Evolutionary conservation across 2,797 vertebrate genomes (phyloP).

Genomic region (Clarias laeviceps): DNA sequence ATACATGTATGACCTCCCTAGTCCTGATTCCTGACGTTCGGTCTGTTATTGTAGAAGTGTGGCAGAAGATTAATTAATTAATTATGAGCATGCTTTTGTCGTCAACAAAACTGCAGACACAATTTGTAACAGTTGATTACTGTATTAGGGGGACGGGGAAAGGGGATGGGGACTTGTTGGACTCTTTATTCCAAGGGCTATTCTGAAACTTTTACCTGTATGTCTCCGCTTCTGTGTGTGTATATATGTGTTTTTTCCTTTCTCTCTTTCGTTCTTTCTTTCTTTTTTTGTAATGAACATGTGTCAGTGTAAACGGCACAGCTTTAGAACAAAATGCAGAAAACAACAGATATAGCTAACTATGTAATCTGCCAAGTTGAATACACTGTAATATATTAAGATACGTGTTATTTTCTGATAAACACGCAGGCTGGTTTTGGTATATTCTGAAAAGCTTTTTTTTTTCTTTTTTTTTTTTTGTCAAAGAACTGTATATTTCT

Average conservation of each 20-base stretch:
- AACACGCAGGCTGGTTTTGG: conserved; percentile 43
- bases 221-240: conserved; percentile 71
- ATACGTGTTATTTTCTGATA: conserved; percentile 46
- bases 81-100: conserved; percentile 53
- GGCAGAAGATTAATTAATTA: conserved; percentile 33
- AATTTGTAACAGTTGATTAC: conserved; percentile 65
- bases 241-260: conserved; percentile 36
- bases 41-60: conserved; percentile 37
- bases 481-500: conserved; percentile 45
- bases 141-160: conserved; percentile 46
- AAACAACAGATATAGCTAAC: conserved; percentile 57
- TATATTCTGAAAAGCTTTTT: conserved; percentile 39
- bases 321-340: conserved; percentile 56
- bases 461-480: conserved; percentile 35
- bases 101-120: conserved; percentile 41
- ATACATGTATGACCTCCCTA: conserved; percentile 11
- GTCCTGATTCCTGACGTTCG: conserved; percentile 15
- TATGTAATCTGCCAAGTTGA: conserved; percentile 46
- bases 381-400: conserved; percentile 46
- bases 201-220: conserved; percentile 70
- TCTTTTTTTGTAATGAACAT: conserved; percentile 46
- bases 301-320: conserved; percentile 63
- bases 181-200: conserved; percentile 82
- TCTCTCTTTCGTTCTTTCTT: conserved; percentile 38
- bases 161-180: conserved; percentile 52